Conservation (phyloP, 2,797 vertebrate genomes). For the Menidia menidia region DNA sequence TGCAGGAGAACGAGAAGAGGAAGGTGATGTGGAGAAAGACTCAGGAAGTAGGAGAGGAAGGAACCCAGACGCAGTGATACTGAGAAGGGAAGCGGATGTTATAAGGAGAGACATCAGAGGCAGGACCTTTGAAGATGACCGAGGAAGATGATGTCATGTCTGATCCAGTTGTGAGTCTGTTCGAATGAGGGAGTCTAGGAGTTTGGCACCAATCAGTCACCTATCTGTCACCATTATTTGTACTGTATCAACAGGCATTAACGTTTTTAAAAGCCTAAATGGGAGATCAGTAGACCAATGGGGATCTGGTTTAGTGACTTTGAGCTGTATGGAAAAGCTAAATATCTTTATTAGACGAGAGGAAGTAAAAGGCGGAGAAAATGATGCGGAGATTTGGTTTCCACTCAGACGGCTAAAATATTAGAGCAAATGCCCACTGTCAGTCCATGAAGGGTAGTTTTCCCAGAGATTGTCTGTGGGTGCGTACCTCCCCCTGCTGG, state of each 20-base stretch:
- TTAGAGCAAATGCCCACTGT: constrained; percentile 34
- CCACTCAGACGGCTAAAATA: constrained; percentile 24
- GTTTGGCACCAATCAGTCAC: constrained; percentile 19
- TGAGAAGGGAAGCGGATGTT: constrained; percentile 68
- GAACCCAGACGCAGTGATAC: constrained; percentile 48
- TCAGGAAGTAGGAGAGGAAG: constrained; percentile 61
- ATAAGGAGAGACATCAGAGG: constrained; percentile 61
- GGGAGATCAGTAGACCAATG: constrained; percentile 31
- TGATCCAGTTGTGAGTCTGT: constrained; percentile 26
- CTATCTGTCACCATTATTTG: constrained; percentile 38
- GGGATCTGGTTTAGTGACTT: constrained; percentile 28
- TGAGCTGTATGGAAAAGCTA: constrained; percentile 47
- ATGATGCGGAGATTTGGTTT: constrained; percentile 11
- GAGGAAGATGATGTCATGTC: constrained; percentile 59
- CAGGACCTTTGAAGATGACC: constrained; percentile 64
- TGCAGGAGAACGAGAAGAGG: constrained; percentile 25
- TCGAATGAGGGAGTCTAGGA: constrained; percentile 38
- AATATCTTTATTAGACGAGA: constrained; percentile 19
- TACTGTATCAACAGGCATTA: constrained; percentile 52
- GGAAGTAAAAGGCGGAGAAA: constrained; percentile 10
- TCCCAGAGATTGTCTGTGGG: constrained; percentile 68
- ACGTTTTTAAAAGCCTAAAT: constrained; percentile 3
- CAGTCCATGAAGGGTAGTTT: constrained; percentile 68
- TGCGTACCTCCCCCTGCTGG: constrained; percentile 77
- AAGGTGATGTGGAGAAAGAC: constrained; percentile 39